Conservation (phyloP, 2,797 vertebrate species). For the Tapera naevia region DNA sequence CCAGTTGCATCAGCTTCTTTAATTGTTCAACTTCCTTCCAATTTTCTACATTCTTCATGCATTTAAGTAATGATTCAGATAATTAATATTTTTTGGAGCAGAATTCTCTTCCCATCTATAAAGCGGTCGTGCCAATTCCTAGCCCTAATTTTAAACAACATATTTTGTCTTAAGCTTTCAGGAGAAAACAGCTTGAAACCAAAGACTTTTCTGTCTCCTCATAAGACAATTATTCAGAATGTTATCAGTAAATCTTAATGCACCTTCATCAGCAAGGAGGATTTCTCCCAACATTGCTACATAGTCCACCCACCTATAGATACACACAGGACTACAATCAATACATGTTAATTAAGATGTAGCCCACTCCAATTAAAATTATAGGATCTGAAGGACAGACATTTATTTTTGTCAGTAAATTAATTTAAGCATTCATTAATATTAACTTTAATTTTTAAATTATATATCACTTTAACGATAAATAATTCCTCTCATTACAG, state of each 20-base stretch:
- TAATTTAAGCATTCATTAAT: slow-evolving; percentile 53
- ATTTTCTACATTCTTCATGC: neutral
- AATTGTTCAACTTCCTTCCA: neutral
- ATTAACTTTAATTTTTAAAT: slow-evolving; percentile 49
- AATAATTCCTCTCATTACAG: slow-evolving; percentile 62
- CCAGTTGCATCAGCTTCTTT: neutral
- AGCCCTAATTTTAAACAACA: slow-evolving; percentile 19
- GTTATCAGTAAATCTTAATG: slow-evolving; percentile 13
- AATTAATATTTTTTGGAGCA: slow-evolving; percentile 13
- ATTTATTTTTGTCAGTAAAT: slow-evolving; percentile 65
- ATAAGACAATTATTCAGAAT: slow-evolving; percentile 9
- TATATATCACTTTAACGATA: slow-evolving; percentile 53
- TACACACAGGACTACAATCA: neutral
- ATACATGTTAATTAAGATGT: slow-evolving; percentile 53
- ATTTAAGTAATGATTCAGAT: slow-evolving; percentile 29
- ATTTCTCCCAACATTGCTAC: neutral
- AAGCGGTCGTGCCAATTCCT: neutral
- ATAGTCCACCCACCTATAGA: slow-evolving; percentile 35
- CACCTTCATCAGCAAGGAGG: neutral
- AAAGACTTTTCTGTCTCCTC: neutral
- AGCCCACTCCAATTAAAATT: slow-evolving; percentile 50
- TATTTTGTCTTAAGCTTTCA: slow-evolving; percentile 9
- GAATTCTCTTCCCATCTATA: neutral
- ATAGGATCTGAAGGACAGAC: slow-evolving; percentile 36
- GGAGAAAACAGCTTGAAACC: slow-evolving; percentile 23